Evolutionary conservation across 2,888 invertebrate species (phyloP).

Genomic region (Trachelus troglodyta): DNA sequence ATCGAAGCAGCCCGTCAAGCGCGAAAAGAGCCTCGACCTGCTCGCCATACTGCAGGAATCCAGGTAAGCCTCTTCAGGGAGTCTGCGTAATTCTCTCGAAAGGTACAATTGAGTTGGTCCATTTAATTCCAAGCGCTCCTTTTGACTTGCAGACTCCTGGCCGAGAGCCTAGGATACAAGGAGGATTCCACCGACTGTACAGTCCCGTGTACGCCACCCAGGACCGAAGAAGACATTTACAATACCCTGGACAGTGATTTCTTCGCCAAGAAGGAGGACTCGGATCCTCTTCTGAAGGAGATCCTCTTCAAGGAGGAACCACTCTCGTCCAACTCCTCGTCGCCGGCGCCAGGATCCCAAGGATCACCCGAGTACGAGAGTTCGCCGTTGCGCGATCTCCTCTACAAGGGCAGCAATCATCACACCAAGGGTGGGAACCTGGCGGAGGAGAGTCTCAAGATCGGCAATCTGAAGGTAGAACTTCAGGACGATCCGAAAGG

Average conservation of each 20-base stretch:
- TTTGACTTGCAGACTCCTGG: slow-evolving; percentile 49
- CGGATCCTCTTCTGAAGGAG: slow-evolving; percentile 57
- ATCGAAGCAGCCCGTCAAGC: slow-evolving; percentile 56
- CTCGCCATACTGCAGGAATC: slow-evolving; percentile 62
- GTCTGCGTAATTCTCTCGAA: neutral
- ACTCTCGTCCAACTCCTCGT: slow-evolving; percentile 24
- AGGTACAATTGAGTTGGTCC: neutral
- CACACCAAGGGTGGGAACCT: slow-evolving; percentile 22
- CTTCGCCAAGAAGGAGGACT: slow-evolving; percentile 55
- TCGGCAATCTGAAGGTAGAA: slow-evolving; percentile 11
- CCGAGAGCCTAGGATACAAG: slow-evolving; percentile 61
- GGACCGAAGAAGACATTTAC: slow-evolving; percentile 63
- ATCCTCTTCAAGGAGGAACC: slow-evolving; percentile 62
- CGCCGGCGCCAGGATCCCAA: slow-evolving; percentile 21
- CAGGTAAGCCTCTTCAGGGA: slow-evolving; percentile 46
- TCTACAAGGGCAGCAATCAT: slow-evolving; percentile 45
- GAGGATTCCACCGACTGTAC: slow-evolving; percentile 64
- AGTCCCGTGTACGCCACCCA: slow-evolving; percentile 62
- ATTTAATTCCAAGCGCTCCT: neutral
- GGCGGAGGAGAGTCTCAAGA: slow-evolving; percentile 24
- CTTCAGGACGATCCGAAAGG: neutral
- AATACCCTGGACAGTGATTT: slow-evolving; percentile 62
- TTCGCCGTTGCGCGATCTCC: slow-evolving; percentile 55
- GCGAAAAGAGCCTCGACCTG: slow-evolving; percentile 62
- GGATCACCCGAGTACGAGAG: slow-evolving; percentile 67